Conservation (phyloP, 2,797 vertebrate species). For the Taeniopygia guttata region DNA sequence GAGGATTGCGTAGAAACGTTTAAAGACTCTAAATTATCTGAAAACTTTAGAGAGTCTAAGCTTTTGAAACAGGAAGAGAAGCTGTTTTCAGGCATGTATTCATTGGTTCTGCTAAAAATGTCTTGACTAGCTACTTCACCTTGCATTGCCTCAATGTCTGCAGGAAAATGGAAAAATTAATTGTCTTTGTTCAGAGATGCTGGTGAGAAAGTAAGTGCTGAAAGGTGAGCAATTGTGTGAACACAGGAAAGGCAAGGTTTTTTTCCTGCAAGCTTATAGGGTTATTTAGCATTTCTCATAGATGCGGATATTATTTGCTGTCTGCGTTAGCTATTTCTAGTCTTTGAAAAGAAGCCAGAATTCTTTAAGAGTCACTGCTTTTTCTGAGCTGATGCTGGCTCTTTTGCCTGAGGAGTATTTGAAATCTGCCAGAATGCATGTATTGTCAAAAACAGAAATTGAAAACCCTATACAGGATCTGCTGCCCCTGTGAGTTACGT, state of each 20-base stretch:
- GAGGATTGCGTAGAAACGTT: not conserved
- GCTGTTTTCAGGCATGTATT: not conserved
- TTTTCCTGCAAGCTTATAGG: not conserved
- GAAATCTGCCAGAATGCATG: constrained; percentile 71
- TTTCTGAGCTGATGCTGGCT: constrained; percentile 55
- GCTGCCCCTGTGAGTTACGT: constrained; percentile 63
- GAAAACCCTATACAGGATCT: constrained; percentile 52
- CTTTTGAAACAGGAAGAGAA: not conserved
- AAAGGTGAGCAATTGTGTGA: not conserved
- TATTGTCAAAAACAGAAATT: constrained; percentile 57
- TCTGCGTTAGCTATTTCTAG: constrained; percentile 41
- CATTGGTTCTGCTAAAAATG: not conserved
- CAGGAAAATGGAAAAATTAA: not conserved
- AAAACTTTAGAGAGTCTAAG: not conserved
- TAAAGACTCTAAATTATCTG: not conserved
- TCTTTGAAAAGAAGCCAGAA: constrained; percentile 53
- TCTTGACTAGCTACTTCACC: not conserved
- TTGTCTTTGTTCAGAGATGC: not conserved
- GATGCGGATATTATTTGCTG: not conserved
- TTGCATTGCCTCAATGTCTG: not conserved
- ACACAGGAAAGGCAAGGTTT: not conserved
- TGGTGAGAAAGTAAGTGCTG: not conserved
- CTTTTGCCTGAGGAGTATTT: constrained; percentile 68
- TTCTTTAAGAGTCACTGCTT: constrained; percentile 58
- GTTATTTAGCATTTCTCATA: not conserved